These are phyloP conservation scores for Nasonia oneida DNA, from an alignment of 2,888 invertebrate species.

Conservation along the genomic window DNA sequence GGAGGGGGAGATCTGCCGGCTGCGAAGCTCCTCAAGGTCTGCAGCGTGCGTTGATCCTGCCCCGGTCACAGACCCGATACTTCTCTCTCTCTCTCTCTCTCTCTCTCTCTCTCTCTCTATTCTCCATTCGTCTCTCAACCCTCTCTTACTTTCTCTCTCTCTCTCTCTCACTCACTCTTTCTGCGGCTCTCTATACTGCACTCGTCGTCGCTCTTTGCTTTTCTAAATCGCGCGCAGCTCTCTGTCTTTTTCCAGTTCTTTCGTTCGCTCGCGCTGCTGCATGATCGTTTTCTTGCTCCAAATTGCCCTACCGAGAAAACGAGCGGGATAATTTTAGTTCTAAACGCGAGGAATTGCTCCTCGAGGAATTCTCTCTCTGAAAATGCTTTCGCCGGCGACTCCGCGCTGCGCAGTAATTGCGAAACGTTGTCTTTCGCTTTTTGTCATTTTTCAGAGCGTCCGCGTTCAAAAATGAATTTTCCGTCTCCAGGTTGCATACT, in stretches of 20 bases:
- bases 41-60: constrained; percentile 77
- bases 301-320: constrained; percentile 19
- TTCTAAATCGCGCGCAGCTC: constrained; percentile 52
- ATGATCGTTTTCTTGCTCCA: constrained; percentile 37
- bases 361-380: not conserved
- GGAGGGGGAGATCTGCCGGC: constrained; percentile 57
- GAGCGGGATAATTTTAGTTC: constrained; percentile 35
- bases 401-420: not conserved
- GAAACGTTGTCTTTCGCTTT: not conserved
- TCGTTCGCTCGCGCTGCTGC: not conserved
- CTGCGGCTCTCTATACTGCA: not conserved
- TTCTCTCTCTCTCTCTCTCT: constrained; percentile 54
- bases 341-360: constrained; percentile 30
- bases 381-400: not conserved
- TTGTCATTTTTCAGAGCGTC: not conserved
- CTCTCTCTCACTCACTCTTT: constrained; percentile 22
- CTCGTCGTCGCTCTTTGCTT: not conserved
- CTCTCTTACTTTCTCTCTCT: constrained; percentile 44
- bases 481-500: not conserved
- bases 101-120: not conserved
- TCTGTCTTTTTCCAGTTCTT: constrained; percentile 10
- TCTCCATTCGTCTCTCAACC: constrained; percentile 49
- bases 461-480: not conserved
- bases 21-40: constrained; percentile 75
- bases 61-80: constrained; percentile 77